Conservation (phyloP, 2,113 vertebrate species). For the Delphinus delphis region DNA sequence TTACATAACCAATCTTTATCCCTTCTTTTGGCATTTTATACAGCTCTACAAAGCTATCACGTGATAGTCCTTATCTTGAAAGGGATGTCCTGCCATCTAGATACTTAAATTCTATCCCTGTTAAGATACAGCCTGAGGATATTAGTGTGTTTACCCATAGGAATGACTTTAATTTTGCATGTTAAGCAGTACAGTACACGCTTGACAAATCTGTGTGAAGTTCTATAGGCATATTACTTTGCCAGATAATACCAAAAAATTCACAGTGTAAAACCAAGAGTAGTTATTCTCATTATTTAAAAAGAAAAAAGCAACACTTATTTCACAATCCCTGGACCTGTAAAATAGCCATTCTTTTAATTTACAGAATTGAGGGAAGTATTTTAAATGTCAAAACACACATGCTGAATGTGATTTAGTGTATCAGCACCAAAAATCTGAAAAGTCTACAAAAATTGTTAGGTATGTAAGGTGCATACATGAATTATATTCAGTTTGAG, state of each 20-base stretch:
- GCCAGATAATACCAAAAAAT: conserved; percentile 2
- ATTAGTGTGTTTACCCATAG: background rate
- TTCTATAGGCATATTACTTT: background rate
- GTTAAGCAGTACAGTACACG: background rate
- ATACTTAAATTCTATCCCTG: background rate
- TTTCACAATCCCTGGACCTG: conserved; percentile 42
- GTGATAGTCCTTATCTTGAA: background rate
- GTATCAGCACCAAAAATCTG: conserved; percentile 64
- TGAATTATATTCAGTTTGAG: conserved; percentile 70
- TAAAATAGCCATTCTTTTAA: conserved; percentile 57
- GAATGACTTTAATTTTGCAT: conserved; percentile 39
- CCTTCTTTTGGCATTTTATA: background rate
- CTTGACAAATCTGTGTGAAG: background rate
- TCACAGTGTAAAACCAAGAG: conserved; percentile 51
- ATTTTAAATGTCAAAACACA: conserved; percentile 72
- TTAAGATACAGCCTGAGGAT: conserved; percentile 2
- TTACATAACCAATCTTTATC: background rate
- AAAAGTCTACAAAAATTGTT: conserved; percentile 74
- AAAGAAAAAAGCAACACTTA: conserved; percentile 13
- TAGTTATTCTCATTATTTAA: conserved; percentile 58
- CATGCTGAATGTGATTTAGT: conserved; percentile 23
- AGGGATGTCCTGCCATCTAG: background rate
- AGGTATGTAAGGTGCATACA: conserved; percentile 63
- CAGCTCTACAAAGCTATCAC: background rate
- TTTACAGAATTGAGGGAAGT: conserved; percentile 32